phyloP scores from a whole-genome alignment of 1,140 invertebrate genomes.

The Drosophila obscura region DNA sequence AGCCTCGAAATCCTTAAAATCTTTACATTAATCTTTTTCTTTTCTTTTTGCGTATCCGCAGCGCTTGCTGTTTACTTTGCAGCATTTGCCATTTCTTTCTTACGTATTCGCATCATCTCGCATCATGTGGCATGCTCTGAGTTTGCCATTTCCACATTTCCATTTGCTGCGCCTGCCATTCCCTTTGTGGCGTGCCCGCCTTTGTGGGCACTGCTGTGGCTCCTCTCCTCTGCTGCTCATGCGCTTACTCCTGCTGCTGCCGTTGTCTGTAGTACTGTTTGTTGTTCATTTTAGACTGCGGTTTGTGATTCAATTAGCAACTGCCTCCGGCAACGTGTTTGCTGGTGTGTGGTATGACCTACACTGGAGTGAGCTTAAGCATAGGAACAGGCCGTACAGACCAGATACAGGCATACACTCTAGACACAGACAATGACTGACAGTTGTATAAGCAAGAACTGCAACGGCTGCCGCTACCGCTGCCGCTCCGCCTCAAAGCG shows the following conservation, averaged over 20 bases:
- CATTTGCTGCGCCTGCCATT: too few species aligned
- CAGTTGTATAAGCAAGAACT: conserved; percentile 27
- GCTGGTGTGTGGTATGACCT: conserved; percentile 17
- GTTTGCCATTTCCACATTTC: too few species aligned
- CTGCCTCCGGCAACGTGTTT: conserved; percentile 9
- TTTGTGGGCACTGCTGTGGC: too few species aligned
- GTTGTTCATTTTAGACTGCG: conserved; percentile 44
- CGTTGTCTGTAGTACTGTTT: conserved; percentile 13
- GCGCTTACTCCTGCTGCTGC: background rate
- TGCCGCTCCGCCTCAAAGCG: conserved; percentile 17
- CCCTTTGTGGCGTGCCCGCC: too few species aligned
- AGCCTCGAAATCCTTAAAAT: conserved; percentile 26
- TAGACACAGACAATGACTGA: conserved; percentile 11
- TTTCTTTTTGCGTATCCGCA: conserved; percentile 27
- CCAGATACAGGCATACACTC: background rate
- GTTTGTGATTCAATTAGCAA: conserved; percentile 55
- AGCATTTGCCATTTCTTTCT: too few species aligned
- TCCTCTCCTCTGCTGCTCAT: background rate
- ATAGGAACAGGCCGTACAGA: conserved; percentile 25
- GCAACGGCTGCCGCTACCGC: conserved; percentile 14
- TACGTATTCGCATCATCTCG: too few species aligned
- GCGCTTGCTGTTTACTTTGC: background rate
- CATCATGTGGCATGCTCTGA: too few species aligned
- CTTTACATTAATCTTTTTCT: conserved; percentile 11
- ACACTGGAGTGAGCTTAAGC: conserved; percentile 20